Percentiles rank a stretch among this genome's conserved stretches.
Evolutionary conservation across 2,113 vertebrate species (phyloP).

Genomic region (Platichthys flesus): DNA sequence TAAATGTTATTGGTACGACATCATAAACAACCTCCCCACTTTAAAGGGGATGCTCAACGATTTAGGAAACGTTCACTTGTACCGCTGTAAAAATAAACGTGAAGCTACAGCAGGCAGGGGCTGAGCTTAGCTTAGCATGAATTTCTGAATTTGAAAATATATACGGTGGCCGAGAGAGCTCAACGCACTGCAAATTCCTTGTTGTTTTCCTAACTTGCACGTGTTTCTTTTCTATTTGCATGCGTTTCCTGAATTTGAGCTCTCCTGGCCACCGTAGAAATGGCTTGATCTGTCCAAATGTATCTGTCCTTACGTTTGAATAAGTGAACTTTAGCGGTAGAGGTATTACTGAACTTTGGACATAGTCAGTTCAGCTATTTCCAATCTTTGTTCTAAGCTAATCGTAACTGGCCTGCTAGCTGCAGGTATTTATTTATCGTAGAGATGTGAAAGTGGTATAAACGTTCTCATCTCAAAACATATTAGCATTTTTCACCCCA

Average conservation of each 20-base stretch:
- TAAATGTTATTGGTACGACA: background rate
- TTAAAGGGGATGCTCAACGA: background rate
- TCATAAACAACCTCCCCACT: slow-evolving; percentile 1
- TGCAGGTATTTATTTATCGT: background rate
- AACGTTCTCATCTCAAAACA: background rate
- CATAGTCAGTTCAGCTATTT: background rate
- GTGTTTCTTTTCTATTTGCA: background rate
- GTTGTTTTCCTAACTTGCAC: too few relatives aligned
- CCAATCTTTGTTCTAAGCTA: slow-evolving; percentile 21
- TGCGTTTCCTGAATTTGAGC: too few relatives aligned
- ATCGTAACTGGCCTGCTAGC: background rate
- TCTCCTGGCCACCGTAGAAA: too few relatives aligned
- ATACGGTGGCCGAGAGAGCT: too few relatives aligned
- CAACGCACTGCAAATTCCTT: too few relatives aligned
- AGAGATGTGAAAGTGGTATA: background rate
- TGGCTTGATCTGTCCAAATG: background rate
- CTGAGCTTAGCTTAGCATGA: slow-evolving; percentile 13
- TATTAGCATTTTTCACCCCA: background rate
- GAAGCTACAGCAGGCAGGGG: background rate
- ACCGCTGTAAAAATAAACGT: background rate
- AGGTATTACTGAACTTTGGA: background rate
- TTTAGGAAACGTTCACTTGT: background rate
- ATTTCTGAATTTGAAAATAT: background rate
- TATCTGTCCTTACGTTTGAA: background rate
- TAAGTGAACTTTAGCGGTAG: background rate